These are phyloP conservation scores for Dinomys branickii DNA, from an alignment of 2,113 vertebrate species.

Conservation along the genomic window DNA sequence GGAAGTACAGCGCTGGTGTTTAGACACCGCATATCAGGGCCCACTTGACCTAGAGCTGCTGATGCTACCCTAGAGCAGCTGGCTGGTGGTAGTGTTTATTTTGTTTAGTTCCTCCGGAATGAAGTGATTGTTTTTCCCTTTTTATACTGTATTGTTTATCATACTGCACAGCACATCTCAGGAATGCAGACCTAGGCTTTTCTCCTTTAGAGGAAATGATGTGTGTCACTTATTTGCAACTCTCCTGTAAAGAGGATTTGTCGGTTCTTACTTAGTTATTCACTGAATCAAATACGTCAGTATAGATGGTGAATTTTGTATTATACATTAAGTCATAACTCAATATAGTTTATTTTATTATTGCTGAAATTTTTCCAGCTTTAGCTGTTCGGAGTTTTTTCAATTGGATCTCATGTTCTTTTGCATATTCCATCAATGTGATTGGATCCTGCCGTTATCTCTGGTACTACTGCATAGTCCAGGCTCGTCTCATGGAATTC, in stretches of 20 bases:
- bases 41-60: fast-evolving
- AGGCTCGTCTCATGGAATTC: background rate
- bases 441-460: background rate
- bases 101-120: background rate
- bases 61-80: background rate
- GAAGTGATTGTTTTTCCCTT: background rate
- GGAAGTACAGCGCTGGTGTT: background rate
- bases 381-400: background rate
- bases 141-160: background rate
- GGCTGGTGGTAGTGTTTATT: background rate
- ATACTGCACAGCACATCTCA: too few species aligned
- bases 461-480: background rate
- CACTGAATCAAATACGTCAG: background rate
- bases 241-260: background rate
- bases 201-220: background rate
- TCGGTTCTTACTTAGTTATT: background rate
- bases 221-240: background rate
- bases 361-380: background rate
- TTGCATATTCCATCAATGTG: background rate
- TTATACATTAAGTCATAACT: background rate
- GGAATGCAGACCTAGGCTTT: background rate
- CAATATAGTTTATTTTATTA: background rate
- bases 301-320: background rate
- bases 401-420: too few species aligned
- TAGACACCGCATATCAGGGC: too few species aligned